phyloP scores from a whole-genome alignment of 2,797 vertebrate species.

The Falco columbarius region DNA sequence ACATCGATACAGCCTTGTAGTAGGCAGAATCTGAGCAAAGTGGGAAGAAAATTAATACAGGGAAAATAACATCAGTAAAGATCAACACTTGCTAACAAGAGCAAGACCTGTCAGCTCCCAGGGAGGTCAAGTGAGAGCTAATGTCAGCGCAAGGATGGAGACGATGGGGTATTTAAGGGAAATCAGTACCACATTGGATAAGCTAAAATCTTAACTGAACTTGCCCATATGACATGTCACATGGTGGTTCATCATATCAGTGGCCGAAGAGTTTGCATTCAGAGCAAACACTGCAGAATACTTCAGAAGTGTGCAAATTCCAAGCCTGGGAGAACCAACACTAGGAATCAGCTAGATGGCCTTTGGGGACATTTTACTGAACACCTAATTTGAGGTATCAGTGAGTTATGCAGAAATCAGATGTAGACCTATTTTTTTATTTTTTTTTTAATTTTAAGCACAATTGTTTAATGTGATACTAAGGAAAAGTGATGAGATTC shows the following conservation, averaged over 20 bases:
- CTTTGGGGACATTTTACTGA: background rate
- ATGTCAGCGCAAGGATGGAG: background rate
- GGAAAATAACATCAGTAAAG: background rate
- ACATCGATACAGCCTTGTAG: background rate
- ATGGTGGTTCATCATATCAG: background rate
- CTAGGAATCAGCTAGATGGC: background rate
- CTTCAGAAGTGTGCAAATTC: background rate
- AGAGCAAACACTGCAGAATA: background rate
- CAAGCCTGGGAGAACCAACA: background rate
- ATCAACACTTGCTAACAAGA: background rate
- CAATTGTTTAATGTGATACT: background rate
- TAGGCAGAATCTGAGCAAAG: background rate
- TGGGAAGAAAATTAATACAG: background rate
- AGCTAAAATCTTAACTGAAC: background rate
- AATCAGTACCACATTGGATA: background rate
- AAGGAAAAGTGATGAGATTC: background rate
- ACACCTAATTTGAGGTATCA: background rate
- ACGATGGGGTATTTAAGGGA: too few species aligned
- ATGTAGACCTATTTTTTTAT: accelerated
- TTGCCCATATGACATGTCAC: accelerated
- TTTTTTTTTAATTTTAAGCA: background rate
- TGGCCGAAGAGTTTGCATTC: background rate
- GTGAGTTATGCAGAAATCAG: background rate
- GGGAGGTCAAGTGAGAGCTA: background rate
- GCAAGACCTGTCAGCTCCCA: background rate